Base-by-base conservation (phyloP, 2,888 invertebrate genomes). In the Hermodice carunculata region DNA sequence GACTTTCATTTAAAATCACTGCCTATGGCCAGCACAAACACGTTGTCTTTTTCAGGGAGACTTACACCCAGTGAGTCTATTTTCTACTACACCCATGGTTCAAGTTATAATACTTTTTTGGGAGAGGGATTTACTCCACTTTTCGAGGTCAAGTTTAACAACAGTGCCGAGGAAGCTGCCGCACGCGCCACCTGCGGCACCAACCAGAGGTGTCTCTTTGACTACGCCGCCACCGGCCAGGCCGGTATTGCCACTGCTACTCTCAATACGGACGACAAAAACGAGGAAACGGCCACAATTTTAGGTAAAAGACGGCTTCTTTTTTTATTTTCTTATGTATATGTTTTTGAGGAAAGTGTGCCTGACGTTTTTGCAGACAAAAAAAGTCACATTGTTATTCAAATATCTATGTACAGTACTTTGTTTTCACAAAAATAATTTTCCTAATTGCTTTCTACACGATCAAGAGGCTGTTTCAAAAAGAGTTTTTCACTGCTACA, bases 41-140 rank as follows among this genome's bases (percentile, higher is more conserved):
- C n/a, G n/a, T n/a, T n/a, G n/a, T n/a, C n/a, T 44, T n/a, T 49
- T 54, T 11, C 56, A 56, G 56, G 56, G 56, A 40, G 43, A 37
- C 31, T 24, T 8, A 56, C 40, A 8, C 4, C 26, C 2, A 17
- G 19, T 1, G 24, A 32, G 17, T 42, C 42, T 14, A 42, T 56
- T 24, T 56, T 56, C 42, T 11, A 22, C 28, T 56, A 56, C 43
- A 8, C 11, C 1, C 22, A 31, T 1, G 34, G 34, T n/a, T 31
- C 24, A 19, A 24, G 2, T 1, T n/a, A 40, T 24, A 1, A 5
- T 26, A 56, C 40, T 28, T 56, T 42, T 37, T 42, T 29, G 24
- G 42, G 28, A 26, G 24, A 40, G 11, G 29, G 28, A 6, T 56
- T 31, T 19, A 28, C 4, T 14, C 56, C 56, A 6, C 8, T 17